Conservation (phyloP, 2,113 vertebrate genomes). For the Melanerpes formicivorus region DNA sequence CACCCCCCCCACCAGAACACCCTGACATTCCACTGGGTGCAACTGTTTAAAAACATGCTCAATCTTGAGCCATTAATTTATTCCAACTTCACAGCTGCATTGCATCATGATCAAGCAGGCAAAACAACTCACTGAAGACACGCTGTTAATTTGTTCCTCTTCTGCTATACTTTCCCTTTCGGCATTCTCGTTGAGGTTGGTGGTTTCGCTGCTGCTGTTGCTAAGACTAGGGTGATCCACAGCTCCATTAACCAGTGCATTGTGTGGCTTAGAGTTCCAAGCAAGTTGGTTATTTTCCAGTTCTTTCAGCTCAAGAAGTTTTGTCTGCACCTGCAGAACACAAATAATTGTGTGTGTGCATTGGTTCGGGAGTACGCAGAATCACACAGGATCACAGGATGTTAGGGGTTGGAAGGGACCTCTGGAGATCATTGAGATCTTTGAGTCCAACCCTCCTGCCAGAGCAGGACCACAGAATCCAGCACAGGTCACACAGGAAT, state of each 20-base stretch:
- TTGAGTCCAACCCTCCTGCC: too few species aligned
- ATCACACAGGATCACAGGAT: too few species aligned
- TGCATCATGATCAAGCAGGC: neutral
- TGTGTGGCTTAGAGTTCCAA: constrained; percentile 85
- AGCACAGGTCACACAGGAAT: too few species aligned
- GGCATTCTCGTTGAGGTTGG: constrained; percentile 79
- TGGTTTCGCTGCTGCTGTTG: constrained; percentile 82
- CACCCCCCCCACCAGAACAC: neutral
- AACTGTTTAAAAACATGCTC: constrained; percentile 29
- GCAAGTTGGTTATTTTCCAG: constrained; percentile 84
- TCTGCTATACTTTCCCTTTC: constrained; percentile 74
- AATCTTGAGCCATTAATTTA: neutral
- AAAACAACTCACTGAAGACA: constrained; percentile 77
- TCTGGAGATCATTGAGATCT: too few species aligned
- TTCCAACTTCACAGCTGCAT: constrained; percentile 23
- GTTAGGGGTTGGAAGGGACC: too few species aligned
- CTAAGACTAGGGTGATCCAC: constrained; percentile 82
- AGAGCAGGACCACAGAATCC: too few species aligned
- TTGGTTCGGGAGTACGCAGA: neutral
- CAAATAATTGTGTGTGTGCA: constrained; percentile 3
- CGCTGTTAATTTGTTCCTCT: constrained; percentile 67
- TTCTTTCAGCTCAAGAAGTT: constrained; percentile 86
- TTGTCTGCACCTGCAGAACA: constrained; percentile 85
- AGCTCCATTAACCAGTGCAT: constrained; percentile 83
- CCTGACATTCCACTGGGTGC: neutral